phyloP scores from a whole-genome alignment of 2,113 vertebrate species.

The Myotis brandtii region DNA sequence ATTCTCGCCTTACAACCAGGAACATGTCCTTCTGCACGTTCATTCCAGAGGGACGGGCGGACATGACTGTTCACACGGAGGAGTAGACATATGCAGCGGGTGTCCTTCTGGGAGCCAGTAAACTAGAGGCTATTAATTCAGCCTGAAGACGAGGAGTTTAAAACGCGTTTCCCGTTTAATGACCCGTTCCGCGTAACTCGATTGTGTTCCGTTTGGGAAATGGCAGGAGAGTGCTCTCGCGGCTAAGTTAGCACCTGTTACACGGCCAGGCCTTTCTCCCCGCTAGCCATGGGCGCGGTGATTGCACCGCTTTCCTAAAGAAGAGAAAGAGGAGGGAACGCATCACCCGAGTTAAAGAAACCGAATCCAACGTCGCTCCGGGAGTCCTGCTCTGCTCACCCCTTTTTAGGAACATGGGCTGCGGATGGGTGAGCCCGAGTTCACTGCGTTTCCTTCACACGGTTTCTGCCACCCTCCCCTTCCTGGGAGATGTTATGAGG shows the following conservation, averaged over 20 bases:
- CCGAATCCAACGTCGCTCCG: neutral
- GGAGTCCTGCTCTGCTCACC: accelerated
- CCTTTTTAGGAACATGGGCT: neutral
- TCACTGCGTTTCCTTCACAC: neutral
- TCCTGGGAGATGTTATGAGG: neutral
- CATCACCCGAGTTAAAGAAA: neutral
- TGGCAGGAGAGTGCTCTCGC: conserved; percentile 52
- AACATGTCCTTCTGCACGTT: conserved; percentile 43
- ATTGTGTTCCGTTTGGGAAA: conserved; percentile 55
- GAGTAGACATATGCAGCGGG: conserved; percentile 65
- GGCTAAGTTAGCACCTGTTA: conserved; percentile 77
- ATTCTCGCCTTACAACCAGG: neutral
- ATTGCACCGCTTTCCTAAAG: neutral
- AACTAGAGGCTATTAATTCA: conserved; percentile 73
- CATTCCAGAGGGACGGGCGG: conserved; percentile 21
- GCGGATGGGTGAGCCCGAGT: accelerated
- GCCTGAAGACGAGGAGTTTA: conserved; percentile 55
- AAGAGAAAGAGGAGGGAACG: neutral
- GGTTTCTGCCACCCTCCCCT: neutral
- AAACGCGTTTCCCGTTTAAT: conserved; percentile 59
- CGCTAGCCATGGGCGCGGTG: neutral
- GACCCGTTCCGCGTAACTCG: conserved; percentile 58
- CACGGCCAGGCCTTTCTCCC: neutral
- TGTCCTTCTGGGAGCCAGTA: conserved; percentile 69
- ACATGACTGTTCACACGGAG: conserved; percentile 59